Evolutionary conservation across 2,113 vertebrate species (phyloP).

Genomic region (Phylloscopus whistleri): DNA sequence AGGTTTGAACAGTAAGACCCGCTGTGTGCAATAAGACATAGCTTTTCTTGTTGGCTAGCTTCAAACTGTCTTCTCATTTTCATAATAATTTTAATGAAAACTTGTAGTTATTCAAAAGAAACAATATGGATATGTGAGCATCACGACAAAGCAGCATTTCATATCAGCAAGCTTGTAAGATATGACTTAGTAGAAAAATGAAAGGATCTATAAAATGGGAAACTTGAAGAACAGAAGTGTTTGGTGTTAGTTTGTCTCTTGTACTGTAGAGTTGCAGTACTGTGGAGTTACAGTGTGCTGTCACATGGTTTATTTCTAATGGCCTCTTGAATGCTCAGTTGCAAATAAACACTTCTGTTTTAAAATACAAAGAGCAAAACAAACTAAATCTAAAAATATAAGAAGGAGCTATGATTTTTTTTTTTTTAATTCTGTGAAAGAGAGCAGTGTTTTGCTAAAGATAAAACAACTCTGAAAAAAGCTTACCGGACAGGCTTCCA

Average conservation of each 20-base stretch:
- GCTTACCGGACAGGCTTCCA: neutral
- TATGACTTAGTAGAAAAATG: neutral
- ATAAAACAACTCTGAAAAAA: neutral
- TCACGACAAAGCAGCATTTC: neutral
- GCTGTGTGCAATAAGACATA: neutral
- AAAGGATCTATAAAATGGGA: neutral
- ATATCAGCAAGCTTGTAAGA: neutral
- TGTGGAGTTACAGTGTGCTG: neutral
- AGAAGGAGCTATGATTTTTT: neutral
- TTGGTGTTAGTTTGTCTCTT: neutral
- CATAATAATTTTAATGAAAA: neutral
- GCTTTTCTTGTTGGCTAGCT: neutral
- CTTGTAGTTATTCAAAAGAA: neutral
- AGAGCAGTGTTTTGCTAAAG: neutral
- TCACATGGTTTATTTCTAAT: neutral
- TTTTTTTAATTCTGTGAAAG: neutral
- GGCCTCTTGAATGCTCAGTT: neutral
- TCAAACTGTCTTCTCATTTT: neutral
- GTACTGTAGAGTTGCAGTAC: neutral
- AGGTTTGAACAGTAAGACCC: neutral
- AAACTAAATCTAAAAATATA: neutral
- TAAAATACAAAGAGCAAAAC: constrained; percentile 2
- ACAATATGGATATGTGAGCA: neutral
- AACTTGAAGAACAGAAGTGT: neutral
- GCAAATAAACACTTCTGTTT: neutral